Evolutionary conservation across 2,113 vertebrate species (phyloP).

Genomic region (Phrynocephalus versicolor): DNA sequence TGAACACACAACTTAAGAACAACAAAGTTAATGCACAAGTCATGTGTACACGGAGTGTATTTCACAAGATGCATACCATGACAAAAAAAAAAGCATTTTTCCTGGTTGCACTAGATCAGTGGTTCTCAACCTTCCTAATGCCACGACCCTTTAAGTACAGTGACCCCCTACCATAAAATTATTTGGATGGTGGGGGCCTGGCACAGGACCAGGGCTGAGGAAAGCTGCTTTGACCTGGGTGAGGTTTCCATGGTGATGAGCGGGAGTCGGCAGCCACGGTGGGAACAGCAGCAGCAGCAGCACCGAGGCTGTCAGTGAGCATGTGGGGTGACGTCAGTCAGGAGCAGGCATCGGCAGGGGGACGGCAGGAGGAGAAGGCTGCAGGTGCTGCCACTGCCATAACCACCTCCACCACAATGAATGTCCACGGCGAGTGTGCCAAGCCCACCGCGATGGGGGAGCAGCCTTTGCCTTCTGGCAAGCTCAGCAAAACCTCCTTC

Average conservation of each 20-base stretch:
- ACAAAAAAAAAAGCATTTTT: no score
- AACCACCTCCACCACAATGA: constrained; percentile 85
- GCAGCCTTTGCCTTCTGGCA: constrained; percentile 85
- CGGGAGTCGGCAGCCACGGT: constrained; percentile 68
- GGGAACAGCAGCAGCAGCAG: constrained; percentile 4
- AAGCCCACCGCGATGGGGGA: constrained; percentile 68
- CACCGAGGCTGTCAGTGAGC: constrained; percentile 79
- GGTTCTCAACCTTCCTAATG: no score
- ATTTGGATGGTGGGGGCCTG: constrained; percentile 81
- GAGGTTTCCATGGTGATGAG: constrained; percentile 91
- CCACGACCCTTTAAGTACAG: no score
- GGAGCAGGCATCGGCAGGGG: constrained; percentile 78
- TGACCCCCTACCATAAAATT: no score
- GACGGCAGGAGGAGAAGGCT: constrained; percentile 67
- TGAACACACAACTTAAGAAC: no score
- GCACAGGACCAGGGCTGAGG: constrained; percentile 87
- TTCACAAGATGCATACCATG: no score
- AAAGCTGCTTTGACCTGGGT: constrained; percentile 82
- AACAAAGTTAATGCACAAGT: no score
- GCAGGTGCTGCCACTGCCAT: constrained; percentile 57
- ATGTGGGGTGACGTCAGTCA: constrained; percentile 64
- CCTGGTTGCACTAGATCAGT: no score
- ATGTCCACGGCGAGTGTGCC: constrained; percentile 86
- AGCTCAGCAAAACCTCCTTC: constrained; percentile 95
- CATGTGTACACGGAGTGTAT: no score